Conservation (phyloP, 2,113 vertebrate species). For the Lagenorhynchus albirostris region DNA sequence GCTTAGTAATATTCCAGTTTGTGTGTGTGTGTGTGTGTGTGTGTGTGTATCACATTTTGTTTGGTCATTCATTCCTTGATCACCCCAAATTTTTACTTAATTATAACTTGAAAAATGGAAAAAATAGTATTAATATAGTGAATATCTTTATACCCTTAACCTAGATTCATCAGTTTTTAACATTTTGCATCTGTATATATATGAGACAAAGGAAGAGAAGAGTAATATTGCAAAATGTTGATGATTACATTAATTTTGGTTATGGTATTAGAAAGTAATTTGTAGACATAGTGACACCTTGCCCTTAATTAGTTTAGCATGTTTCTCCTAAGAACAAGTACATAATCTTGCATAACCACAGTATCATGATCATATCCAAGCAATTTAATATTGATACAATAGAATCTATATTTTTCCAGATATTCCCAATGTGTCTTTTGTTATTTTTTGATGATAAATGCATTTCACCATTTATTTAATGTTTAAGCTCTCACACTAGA, state of each 20-base stretch:
- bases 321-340: neutral
- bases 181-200: neutral
- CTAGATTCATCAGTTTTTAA: neutral
- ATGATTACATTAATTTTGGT: neutral
- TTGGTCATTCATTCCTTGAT: neutral
- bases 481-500: too few species aligned
- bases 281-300: neutral
- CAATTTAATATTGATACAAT: neutral
- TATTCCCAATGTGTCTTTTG: neutral
- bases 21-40: neutral
- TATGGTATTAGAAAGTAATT: neutral
- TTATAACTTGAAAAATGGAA: neutral
- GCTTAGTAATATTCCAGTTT: neutral
- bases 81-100: neutral
- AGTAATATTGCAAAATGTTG: neutral
- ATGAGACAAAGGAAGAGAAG: neutral
- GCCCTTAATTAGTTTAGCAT: neutral
- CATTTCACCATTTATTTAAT: too few species aligned
- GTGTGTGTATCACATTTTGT: neutral
- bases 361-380: neutral
- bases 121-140: neutral
- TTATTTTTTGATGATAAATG: too few species aligned
- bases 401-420: neutral
- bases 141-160: neutral
- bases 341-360: neutral